Evolutionary conservation across 2,888 invertebrate species (phyloP).

Genomic region (Ophion ellenae): DNA sequence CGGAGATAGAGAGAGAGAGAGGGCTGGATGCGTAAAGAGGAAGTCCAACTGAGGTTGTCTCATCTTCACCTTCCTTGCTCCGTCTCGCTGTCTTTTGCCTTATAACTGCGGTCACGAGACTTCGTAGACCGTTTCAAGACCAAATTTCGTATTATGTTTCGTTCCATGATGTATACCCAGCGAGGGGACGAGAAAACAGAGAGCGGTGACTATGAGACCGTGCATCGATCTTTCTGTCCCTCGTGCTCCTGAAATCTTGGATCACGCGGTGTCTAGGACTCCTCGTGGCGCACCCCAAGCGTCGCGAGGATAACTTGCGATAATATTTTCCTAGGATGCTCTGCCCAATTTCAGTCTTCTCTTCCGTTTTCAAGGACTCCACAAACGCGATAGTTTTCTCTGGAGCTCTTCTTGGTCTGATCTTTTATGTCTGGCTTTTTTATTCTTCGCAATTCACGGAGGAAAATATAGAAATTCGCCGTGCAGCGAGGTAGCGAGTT

Average conservation of each 20-base stretch:
- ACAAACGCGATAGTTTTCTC: constrained; percentile 13
- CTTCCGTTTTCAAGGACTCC: constrained; percentile 16
- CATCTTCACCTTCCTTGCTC: constrained; percentile 56
- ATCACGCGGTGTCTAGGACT: constrained; percentile 53
- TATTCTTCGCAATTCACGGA: constrained; percentile 34
- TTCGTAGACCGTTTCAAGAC: constrained; percentile 53
- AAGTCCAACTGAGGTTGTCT: constrained; percentile 48
- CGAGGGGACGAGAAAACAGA: constrained; percentile 55
- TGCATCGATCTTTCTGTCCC: constrained; percentile 19
- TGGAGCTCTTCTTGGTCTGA: not conserved
- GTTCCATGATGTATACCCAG: constrained; percentile 20
- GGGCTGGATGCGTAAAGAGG: constrained; percentile 7
- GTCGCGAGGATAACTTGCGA: constrained; percentile 68
- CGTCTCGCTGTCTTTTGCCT: constrained; percentile 16
- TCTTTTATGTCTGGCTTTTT: constrained; percentile 11
- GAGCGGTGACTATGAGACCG: constrained; percentile 23
- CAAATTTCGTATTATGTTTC: constrained; percentile 69
- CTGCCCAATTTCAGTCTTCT: constrained; percentile 24
- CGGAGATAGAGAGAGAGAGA: constrained; percentile 39
- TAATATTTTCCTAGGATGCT: constrained; percentile 77
- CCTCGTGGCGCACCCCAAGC: constrained; percentile 35
- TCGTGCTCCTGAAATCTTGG: constrained; percentile 45
- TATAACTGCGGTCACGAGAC: constrained; percentile 59
- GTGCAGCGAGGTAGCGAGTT: not conserved
- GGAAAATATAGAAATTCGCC: constrained; percentile 34